Conservation (phyloP, 2,888 invertebrate species). For the Melanchra persicariae region DNA sequence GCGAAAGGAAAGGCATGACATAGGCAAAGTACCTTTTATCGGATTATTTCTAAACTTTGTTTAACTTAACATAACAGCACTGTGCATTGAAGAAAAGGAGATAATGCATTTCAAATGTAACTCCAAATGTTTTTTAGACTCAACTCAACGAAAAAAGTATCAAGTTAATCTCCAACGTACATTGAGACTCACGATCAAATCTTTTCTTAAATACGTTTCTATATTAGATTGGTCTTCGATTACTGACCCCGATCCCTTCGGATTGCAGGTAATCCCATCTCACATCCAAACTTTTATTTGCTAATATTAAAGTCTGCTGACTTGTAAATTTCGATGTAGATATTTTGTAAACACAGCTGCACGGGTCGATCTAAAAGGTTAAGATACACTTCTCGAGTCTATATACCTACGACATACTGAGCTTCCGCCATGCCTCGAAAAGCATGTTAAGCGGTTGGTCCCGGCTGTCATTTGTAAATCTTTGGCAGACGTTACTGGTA, state of each 20-base stretch:
- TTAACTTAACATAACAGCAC: too few species aligned
- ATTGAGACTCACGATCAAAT: conserved; percentile 8
- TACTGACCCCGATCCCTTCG: conserved; percentile 48
- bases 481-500: too few species aligned
- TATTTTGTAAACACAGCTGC: not conserved
- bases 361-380: not conserved
- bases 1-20: not conserved
- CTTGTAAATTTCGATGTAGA: not conserved
- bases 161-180: conserved; percentile 7
- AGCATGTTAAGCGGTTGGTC: too few species aligned
- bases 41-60: too few species aligned
- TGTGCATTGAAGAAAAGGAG: too few species aligned
- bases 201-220: conserved; percentile 37
- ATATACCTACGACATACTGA: too few species aligned
- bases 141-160: not conserved
- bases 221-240: conserved; percentile 48
- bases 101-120: too few species aligned
- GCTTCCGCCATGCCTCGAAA: too few species aligned
- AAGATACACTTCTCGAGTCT: not conserved
- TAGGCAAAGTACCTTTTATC: not conserved
- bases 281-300: conserved; percentile 64
- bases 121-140: not conserved
- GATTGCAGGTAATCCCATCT: conserved; percentile 58
- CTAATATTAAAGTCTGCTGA: conserved; percentile 22
- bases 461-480: too few species aligned